A percentile compares a stretch with the other conserved stretches of the same genome.
These are phyloP conservation scores for Agonopterix alstromeriana DNA, from an alignment of 2,888 invertebrate genomes.

Conservation along the genomic window DNA sequence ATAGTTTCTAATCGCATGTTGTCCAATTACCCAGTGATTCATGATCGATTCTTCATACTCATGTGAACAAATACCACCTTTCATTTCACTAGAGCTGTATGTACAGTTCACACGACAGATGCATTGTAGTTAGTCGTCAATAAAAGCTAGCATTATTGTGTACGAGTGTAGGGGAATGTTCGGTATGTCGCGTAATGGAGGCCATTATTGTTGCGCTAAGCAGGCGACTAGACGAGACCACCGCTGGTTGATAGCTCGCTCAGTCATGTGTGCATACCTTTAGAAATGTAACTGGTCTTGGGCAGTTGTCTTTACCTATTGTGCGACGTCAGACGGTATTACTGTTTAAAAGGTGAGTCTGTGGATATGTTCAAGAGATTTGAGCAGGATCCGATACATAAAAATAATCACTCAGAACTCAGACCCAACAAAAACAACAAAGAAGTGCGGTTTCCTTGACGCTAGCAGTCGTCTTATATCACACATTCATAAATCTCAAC, in stretches of 20 bases:
- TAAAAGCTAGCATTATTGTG: not conserved
- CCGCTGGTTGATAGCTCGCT: conserved; percentile 22
- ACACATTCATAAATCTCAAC: conserved; percentile 30
- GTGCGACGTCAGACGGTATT: too few relatives aligned
- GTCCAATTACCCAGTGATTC: too few relatives aligned
- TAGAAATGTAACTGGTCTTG: not conserved
- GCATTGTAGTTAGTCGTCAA: not conserved
- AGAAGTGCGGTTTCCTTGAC: too few relatives aligned
- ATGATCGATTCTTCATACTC: not conserved
- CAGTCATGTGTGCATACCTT: not conserved
- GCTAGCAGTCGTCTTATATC: conserved; percentile 2
- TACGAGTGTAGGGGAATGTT: conserved; percentile 24
- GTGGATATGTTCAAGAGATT: too few relatives aligned
- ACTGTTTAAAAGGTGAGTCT: too few relatives aligned
- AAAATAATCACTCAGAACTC: too few relatives aligned
- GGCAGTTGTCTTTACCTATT: too few relatives aligned
- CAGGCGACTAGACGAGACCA: conserved; percentile 34
- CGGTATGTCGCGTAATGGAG: conserved; percentile 36
- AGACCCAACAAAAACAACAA: too few relatives aligned
- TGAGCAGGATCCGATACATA: too few relatives aligned
- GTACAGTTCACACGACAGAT: not conserved
- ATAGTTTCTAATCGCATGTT: not conserved
- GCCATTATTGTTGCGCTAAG: conserved; percentile 38
- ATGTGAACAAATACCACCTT: not conserved
- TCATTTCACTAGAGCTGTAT: not conserved